Evolutionary conservation across 2,797 vertebrate genomes (phyloP).

Genomic region (Poeciliopsis infans): DNA sequence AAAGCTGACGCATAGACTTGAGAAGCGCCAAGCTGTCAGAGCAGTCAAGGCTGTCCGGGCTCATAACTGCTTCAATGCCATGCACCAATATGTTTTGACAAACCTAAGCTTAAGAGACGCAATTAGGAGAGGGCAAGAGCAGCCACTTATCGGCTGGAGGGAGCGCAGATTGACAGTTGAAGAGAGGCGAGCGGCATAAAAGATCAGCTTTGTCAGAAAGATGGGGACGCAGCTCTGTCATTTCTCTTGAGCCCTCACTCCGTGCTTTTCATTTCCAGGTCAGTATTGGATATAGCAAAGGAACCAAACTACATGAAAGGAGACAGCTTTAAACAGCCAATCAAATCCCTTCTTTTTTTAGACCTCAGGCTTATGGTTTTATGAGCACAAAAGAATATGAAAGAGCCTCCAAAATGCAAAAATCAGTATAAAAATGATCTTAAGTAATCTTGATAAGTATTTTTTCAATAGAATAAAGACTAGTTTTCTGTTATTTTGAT

Average conservation of each 20-base stretch:
- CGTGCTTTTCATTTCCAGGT: constrained; percentile 67
- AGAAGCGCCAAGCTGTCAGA: constrained; percentile 58
- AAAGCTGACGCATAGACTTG: constrained; percentile 50
- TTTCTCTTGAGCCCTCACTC: constrained; percentile 53
- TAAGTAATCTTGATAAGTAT: neutral
- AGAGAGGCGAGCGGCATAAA: constrained; percentile 59
- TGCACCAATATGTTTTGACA: constrained; percentile 67
- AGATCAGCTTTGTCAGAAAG: constrained; percentile 69
- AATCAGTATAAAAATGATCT: constrained; percentile 24
- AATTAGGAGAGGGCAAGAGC: constrained; percentile 65
- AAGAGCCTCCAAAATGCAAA: constrained; percentile 41
- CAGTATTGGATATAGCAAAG: constrained; percentile 52
- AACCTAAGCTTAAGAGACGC: constrained; percentile 69
- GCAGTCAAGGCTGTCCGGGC: constrained; percentile 62
- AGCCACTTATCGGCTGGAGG: constrained; percentile 53
- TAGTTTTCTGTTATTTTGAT: neutral
- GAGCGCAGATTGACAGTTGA: constrained; percentile 69
- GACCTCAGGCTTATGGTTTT: constrained; percentile 55
- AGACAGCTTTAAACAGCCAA: constrained; percentile 49
- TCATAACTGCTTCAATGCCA: constrained; percentile 50
- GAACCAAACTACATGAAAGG: constrained; percentile 60
- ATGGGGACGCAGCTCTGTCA: constrained; percentile 54
- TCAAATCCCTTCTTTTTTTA: constrained; percentile 48
- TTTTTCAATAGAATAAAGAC: neutral
- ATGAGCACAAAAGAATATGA: constrained; percentile 47